Evolutionary conservation across 2,113 vertebrate species (phyloP).

Genomic region (Jaculus jaculus): DNA sequence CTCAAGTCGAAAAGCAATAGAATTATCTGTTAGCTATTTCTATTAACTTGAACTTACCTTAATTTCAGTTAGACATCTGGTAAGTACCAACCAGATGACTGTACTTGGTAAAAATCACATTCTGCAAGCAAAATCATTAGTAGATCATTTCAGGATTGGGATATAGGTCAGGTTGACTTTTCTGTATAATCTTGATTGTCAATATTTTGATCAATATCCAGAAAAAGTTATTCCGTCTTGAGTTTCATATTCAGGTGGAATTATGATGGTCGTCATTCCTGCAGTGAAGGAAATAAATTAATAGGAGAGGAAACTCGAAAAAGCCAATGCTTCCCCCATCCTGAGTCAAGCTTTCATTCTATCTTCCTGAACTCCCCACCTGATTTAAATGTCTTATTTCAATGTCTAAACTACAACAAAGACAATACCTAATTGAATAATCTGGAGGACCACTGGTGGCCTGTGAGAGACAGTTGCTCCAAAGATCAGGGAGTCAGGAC

Average conservation of each 20-base stretch:
- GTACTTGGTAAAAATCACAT: conserved; percentile 27
- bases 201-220: conserved; percentile 25
- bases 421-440: neutral
- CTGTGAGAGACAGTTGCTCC: neutral
- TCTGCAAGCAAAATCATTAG: conserved; percentile 32
- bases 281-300: neutral
- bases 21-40: neutral
- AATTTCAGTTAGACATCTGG: neutral
- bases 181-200: conserved; percentile 6
- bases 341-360: neutral
- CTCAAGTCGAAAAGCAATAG: neutral
- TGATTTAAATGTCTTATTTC: neutral
- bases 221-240: conserved; percentile 3
- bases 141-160: conserved; percentile 18
- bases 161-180: conserved; percentile 13
- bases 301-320: neutral
- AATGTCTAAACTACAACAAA: neutral
- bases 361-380: neutral
- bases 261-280: neutral
- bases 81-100: conserved; percentile 34
- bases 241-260: neutral
- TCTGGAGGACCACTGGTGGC: neutral
- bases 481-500: neutral
- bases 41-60: neutral
- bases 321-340: neutral